Evolutionary conservation across 2,888 invertebrate species (phyloP).

Genomic region (Apoderus coryli): DNA sequence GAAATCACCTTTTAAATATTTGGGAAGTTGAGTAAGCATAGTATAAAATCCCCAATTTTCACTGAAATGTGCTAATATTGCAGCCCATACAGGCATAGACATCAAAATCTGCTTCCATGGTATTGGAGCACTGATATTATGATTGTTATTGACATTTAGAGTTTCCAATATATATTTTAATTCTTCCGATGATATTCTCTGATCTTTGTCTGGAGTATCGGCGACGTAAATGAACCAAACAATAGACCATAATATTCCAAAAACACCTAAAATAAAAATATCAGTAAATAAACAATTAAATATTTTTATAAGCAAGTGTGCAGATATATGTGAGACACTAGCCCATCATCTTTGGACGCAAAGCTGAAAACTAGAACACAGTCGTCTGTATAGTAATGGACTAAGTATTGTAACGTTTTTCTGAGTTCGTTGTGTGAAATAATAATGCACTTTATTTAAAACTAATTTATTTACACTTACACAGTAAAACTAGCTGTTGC

Average conservation of each 20-base stretch:
- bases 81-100: slow-evolving; percentile 71
- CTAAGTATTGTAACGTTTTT: no score
- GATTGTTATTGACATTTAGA: slow-evolving; percentile 35
- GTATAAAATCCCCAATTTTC: slow-evolving; percentile 89
- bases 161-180: slow-evolving; percentile 54
- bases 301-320: no score
- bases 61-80: slow-evolving; percentile 69
- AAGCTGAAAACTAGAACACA: no score
- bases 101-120: slow-evolving; percentile 66
- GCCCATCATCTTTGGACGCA: no score
- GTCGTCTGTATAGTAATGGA: no score
- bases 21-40: slow-evolving; percentile 66
- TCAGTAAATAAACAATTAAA: no score
- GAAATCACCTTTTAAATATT: slow-evolving; percentile 66
- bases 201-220: slow-evolving; percentile 62
- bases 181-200: slow-evolving; percentile 55
- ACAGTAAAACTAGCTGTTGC: no score
- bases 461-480: no score
- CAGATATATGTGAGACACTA: no score
- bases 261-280: slow-evolving; percentile 33
- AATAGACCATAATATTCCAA: slow-evolving; percentile 57
- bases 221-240: slow-evolving; percentile 56
- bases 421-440: no score
- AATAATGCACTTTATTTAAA: no score
- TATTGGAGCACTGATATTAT: slow-evolving; percentile 40